Evolutionary conservation across 2,113 vertebrate species (phyloP).

Genomic region (Patagioenas fasciata): DNA sequence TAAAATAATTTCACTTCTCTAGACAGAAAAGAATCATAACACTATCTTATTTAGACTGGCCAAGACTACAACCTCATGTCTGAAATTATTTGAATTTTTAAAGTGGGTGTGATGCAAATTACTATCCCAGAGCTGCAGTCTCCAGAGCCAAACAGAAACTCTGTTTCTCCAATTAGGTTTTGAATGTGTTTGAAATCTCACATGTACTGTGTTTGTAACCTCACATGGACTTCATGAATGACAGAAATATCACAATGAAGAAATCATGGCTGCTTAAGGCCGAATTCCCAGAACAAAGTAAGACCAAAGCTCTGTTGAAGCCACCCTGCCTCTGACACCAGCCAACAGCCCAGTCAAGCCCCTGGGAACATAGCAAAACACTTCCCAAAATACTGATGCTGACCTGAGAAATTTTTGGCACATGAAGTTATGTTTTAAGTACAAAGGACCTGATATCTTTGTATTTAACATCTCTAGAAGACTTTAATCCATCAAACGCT

Average conservation of each 20-base stretch:
- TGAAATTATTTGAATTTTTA: slow-evolving; percentile 24
- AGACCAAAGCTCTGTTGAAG: not conserved
- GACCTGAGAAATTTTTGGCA: not conserved
- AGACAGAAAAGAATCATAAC: not conserved
- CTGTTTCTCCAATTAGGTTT: not conserved
- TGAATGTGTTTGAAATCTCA: not conserved
- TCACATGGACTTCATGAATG: not conserved
- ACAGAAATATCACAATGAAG: not conserved
- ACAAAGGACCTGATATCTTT: not conserved
- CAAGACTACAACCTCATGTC: not conserved
- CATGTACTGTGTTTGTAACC: too few species aligned
- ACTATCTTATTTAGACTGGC: not conserved
- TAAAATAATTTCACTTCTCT: not conserved
- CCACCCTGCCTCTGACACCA: not conserved
- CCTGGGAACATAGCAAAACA: not conserved
- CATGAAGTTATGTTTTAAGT: not conserved
- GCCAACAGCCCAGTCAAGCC: not conserved
- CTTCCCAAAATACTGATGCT: not conserved
- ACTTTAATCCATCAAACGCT: not conserved
- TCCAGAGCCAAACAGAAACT: not conserved
- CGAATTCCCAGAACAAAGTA: not conserved
- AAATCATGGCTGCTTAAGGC: not conserved
- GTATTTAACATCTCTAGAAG: not conserved
- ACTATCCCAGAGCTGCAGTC: not conserved
- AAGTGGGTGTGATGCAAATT: not conserved